Conservation (phyloP, 2,113 vertebrate species). For the Rynchops niger region DNA sequence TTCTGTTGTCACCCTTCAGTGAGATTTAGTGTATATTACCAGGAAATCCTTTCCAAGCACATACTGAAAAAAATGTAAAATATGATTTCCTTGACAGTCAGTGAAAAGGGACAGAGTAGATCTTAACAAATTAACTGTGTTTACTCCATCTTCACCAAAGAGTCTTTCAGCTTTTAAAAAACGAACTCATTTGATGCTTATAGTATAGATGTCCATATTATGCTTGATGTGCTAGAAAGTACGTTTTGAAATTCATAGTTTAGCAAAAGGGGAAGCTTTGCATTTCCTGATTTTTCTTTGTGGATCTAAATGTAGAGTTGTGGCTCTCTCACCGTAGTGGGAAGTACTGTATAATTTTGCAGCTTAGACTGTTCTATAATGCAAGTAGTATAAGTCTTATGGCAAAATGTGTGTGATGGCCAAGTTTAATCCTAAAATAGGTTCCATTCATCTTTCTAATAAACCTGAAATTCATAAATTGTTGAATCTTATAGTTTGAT, state of each 20-base stretch:
- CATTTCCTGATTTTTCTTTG: neutral
- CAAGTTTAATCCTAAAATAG: neutral
- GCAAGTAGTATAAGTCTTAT: neutral
- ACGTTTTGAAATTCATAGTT: conserved; percentile 4
- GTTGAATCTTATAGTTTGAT: neutral
- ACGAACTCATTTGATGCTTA: neutral
- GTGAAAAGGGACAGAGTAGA: conserved; percentile 15
- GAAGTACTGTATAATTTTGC: neutral
- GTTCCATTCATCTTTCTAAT: neutral
- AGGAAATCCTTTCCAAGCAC: conserved; percentile 50
- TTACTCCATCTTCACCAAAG: conserved; percentile 9
- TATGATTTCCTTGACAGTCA: conserved; percentile 43
- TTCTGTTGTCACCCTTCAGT: conserved; percentile 63
- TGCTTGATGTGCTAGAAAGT: neutral
- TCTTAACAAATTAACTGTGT: conserved; percentile 36
- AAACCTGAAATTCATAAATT: neutral
- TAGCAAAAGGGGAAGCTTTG: neutral
- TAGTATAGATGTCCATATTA: neutral
- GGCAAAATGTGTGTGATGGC: neutral
- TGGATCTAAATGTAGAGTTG: neutral
- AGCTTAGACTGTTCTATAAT: neutral
- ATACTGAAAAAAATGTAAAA: conserved; percentile 11
- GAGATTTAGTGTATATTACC: conserved; percentile 50
- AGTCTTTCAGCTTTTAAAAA: neutral
- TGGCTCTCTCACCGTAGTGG: neutral